Conservation (phyloP, 1,140 invertebrate species). For the Vanessa tameamea region DNA sequence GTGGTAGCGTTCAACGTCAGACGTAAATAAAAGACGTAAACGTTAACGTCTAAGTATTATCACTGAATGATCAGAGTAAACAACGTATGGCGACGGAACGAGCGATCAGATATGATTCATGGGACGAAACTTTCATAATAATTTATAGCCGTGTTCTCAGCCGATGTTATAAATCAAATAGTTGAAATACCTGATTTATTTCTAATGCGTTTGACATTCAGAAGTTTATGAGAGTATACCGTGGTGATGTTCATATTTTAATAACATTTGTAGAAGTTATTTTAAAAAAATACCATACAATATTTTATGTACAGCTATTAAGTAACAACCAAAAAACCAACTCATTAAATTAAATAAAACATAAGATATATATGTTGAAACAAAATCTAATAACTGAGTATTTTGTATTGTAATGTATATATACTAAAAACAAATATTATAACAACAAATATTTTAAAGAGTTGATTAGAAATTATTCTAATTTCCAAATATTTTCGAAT, state of each 20-base stretch:
- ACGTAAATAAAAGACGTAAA: background rate
- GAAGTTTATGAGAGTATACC: conserved; percentile 1
- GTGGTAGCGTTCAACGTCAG: background rate
- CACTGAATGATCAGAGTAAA: conserved; percentile 54
- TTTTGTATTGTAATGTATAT: background rate
- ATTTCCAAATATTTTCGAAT: no score
- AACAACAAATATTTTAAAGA: no score
- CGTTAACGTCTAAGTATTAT: background rate
- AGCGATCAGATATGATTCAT: conserved; percentile 32
- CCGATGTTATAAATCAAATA: conserved; percentile 30
- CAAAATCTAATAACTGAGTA: no score
- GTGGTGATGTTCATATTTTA: background rate
- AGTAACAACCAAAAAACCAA: background rate
- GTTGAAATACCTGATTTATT: conserved; percentile 29
- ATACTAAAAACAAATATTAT: background rate
- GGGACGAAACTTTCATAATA: conserved; percentile 28
- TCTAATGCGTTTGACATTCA: conserved; percentile 5
- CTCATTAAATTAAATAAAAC: no score
- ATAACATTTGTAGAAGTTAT: background rate
- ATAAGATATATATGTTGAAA: no score
- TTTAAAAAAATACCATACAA: background rate
- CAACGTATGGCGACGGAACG: conserved; percentile 45
- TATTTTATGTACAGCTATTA: background rate
- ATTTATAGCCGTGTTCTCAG: conserved; percentile 31
- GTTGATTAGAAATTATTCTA: no score